Base-by-base conservation (phyloP, 2,113 vertebrate species). In the zebrafish (Danio rerio) region DNA sequence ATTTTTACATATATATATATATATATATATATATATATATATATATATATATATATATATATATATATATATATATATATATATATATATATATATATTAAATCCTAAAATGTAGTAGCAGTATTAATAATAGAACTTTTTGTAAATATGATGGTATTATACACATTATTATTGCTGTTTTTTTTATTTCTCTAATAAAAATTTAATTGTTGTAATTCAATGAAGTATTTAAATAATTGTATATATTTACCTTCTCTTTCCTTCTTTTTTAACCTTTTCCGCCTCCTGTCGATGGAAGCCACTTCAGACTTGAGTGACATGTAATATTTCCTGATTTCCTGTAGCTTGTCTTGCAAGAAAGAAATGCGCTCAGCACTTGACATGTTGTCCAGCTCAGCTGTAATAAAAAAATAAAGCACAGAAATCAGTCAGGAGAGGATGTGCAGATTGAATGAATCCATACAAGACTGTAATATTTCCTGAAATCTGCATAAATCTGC, bases 251-350 rank as follows among this genome's bases (percentile, higher is more conserved):
- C 97, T 97, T 99, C 98, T 93, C 98, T 91, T 86, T 99, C 98
- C 86, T 99, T 99, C 97, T 99, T 99, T 94, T 99, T 99, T 83
- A 99, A 94, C 81, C 97, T 92, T 87, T 99, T 99, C 88, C 98
- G 94, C 82, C 96, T 95, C 69, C 98, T 93, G 91, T 99, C 98
- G 84, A 99, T 99, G 78, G 98, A 98, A 8, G 98, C 98, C 86
- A 99, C 98, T 93, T 99, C 98, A 0, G 97, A 99, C 91, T 99
- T 99, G 87, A 99, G 89, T 68, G 95, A 97, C 97, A 98, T 96
- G 90, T 99, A 99, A 81, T 98, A 99, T 90, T 97, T 99, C 86
- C 96, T 93, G 89, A 99, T 99, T 92, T 99, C 98, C 89, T 99
- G 96, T 12, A 99, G 94, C 84, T 99, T 99, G 52, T 99, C 97